Conservation (phyloP, 2,797 vertebrate genomes). For the Myripristis murdjan region DNA sequence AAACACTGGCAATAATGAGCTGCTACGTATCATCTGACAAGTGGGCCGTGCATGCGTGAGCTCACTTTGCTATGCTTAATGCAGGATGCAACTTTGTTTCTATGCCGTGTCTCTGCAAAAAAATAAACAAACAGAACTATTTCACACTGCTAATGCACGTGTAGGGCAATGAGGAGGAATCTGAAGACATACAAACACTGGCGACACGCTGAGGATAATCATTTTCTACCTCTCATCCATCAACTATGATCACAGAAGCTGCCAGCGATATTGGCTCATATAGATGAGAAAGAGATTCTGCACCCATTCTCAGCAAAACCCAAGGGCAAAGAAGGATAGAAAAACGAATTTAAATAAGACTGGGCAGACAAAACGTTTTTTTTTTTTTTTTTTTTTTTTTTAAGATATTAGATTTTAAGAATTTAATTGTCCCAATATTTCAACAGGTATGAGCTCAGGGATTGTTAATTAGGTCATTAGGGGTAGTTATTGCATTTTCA, state of each 20-base stretch:
- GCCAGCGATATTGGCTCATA: constrained; percentile 42
- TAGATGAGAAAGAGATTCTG: too few relatives aligned
- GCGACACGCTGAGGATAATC: constrained; percentile 9
- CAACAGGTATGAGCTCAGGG: too few relatives aligned
- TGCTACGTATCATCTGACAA: too few relatives aligned
- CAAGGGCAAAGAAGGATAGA: constrained; percentile 2
- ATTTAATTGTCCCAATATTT: constrained; percentile 13
- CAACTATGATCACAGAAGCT: constrained; percentile 48
- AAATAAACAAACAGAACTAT: background rate
- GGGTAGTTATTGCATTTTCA: too few relatives aligned
- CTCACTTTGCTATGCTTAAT: too few relatives aligned
- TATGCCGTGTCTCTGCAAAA: background rate
- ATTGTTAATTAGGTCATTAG: too few relatives aligned
- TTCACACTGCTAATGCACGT: constrained; percentile 8
- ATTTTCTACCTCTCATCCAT: constrained; percentile 48
- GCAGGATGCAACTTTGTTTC: too few relatives aligned
- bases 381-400: too few relatives aligned
- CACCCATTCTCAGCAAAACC: constrained; percentile 38
- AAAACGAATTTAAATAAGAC: constrained; percentile 1
- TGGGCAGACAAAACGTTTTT: constrained; percentile 5
- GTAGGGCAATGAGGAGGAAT: background rate
- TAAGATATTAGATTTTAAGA: constrained; percentile 29
- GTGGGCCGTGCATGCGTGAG: too few relatives aligned
- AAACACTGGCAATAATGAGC: too few relatives aligned
- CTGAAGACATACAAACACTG: constrained; percentile 19